Evolutionary conservation across 2,888 invertebrate genomes (phyloP).

Genomic region (Tetranychus piercei): DNA sequence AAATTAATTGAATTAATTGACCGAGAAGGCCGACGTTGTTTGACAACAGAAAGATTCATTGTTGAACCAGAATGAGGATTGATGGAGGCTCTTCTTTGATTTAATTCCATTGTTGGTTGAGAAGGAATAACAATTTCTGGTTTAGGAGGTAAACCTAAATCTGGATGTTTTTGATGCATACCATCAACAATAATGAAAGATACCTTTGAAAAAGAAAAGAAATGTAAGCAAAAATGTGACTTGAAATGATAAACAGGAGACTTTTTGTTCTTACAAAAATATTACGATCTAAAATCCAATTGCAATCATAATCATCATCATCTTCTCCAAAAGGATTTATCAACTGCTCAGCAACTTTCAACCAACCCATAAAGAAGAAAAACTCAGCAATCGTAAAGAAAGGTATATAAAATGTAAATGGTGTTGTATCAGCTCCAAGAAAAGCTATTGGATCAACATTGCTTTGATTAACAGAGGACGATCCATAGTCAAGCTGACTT

Average conservation of each 20-base stretch:
- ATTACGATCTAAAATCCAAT: conserved; percentile 31
- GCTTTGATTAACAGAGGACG: conserved; percentile 10
- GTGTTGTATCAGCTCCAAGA: conserved; percentile 20
- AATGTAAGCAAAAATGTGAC: not conserved
- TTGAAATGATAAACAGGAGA: not conserved
- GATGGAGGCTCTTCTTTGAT: not conserved
- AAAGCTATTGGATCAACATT: conserved; percentile 28
- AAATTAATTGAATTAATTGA: conserved; percentile 1
- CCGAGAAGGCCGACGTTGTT: conserved; percentile 4
- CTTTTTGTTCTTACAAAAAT: conserved; percentile 34
- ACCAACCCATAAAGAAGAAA: conserved; percentile 81
- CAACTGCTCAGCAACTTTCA: conserved; percentile 42
- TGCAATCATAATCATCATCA: conserved; percentile 32
- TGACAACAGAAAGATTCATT: not conserved
- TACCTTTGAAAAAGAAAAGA: conserved; percentile 38
- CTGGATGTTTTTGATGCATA: conserved; percentile 86
- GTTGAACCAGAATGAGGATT: conserved; percentile 13
- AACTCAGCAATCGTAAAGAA: conserved; percentile 48
- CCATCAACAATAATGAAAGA: conserved; percentile 88
- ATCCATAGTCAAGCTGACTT: not conserved
- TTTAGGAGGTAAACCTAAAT: conserved; percentile 44
- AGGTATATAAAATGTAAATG: conserved; percentile 31
- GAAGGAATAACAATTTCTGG: not conserved
- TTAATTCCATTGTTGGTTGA: not conserved
- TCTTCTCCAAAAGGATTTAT: conserved; percentile 33